These are phyloP conservation scores for Philypnodon macrostomus DNA, from an alignment of 2,797 vertebrate species.

Conservation along the genomic window DNA sequence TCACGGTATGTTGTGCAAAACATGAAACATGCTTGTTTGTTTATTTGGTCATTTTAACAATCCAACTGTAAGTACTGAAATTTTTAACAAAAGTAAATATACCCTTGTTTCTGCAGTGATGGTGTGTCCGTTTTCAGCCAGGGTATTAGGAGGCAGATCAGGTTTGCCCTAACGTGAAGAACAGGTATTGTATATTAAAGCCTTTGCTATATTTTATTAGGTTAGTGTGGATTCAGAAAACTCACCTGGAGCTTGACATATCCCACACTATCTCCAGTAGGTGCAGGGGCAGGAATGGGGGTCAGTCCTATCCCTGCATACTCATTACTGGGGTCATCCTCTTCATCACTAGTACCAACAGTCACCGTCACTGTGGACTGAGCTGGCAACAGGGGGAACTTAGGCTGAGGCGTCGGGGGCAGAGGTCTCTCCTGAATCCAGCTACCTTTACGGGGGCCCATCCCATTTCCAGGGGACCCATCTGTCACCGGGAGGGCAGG, in stretches of 20 bases:
- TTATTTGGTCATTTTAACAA: too few relatives aligned
- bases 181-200: constrained; percentile 13
- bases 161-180: constrained; percentile 73
- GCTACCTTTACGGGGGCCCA: constrained; percentile 87
- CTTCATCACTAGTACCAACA: constrained; percentile 59
- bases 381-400: constrained; percentile 66
- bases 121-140: constrained; percentile 64
- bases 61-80: too few relatives aligned
- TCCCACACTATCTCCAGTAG: constrained; percentile 80
- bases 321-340: constrained; percentile 81
- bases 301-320: constrained; percentile 86
- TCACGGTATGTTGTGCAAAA: too few relatives aligned
- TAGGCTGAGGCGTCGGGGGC: constrained; percentile 83
- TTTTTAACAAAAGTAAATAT: constrained; percentile 9
- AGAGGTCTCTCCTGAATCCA: constrained; percentile 92
- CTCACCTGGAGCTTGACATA: constrained; percentile 83
- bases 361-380: constrained; percentile 57
- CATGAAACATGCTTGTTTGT: too few relatives aligned
- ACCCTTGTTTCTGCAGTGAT: constrained; percentile 72
- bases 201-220: not conserved
- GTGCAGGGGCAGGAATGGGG: constrained; percentile 60
- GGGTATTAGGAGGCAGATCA: constrained; percentile 61
- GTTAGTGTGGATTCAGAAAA: not conserved
- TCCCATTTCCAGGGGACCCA: constrained; percentile 68
- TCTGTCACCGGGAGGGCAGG: constrained; percentile 83